Evolutionary conservation across 2,888 invertebrate genomes (phyloP), one percentile per base, ranked within the genome.

Genomic region (Ophion obscuratus): DNA sequence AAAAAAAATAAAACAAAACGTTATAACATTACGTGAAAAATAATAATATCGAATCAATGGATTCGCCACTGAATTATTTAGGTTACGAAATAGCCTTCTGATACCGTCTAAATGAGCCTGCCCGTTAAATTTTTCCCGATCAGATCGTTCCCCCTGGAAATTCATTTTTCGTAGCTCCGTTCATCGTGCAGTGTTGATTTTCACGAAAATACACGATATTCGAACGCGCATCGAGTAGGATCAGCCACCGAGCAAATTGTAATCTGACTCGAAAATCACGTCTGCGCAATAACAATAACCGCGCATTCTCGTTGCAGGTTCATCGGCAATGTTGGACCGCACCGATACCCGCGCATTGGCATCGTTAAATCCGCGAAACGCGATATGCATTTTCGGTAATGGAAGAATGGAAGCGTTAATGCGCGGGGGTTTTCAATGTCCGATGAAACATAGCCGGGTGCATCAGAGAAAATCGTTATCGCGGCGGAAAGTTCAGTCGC

Each of bases 291-390:
- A 59, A 81, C 75, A 81, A 81, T 75, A 74, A 53, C 74, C 64
- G 36, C 53, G 68, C 44, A 75, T 75, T 70, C 62, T 17, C 31
- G 75, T 61, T 86, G 40, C 40, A 40, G 40, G 40, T 2, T 0
- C 9, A 40, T 40, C 9, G 5, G 10, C 9, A 68, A 44, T 24
- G 47, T 47, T 84, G 59, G 66, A 78, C 14, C 47, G 59, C 57
- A 20, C 66, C 76, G 83, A 83, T 81, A 74, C 74, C 68, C 53
- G 17, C 17, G 53, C 4, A 53, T 53, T 17, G 1, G 0, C 53
- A 53, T 53, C 53, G 81, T 88, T 89, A 88, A 88, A 89, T 89
- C 86, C 83, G 87, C 79, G 84, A 89, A 87, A 89, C 83, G 87
- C 78, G 89, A 88, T 88, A 76, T n/a, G 57, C 14, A 89, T 86